phyloP scores from a whole-genome alignment of 2,888 invertebrate genomes.

The Pterobdella sp. region DNA sequence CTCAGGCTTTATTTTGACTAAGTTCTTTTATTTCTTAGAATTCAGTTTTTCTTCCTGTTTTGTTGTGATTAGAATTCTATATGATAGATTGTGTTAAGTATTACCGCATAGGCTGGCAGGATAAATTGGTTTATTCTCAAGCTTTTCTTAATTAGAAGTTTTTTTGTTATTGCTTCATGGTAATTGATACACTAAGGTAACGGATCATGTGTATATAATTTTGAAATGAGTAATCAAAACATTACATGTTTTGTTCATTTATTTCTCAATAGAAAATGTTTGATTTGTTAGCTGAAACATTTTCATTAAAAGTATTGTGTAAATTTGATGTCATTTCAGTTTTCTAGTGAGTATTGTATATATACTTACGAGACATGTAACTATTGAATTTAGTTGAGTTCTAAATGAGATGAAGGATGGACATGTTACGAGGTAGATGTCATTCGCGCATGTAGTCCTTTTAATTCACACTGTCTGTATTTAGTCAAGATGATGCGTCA shows the following conservation, averaged over 20 bases:
- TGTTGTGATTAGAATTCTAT: conserved; percentile 11
- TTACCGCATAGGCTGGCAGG: background rate
- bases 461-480: background rate
- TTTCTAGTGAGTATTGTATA: background rate
- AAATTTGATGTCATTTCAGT: conserved; percentile 6
- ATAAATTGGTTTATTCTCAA: background rate
- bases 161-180: conserved; percentile 6
- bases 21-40: background rate
- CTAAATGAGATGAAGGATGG: background rate
- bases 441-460: background rate
- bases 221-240: background rate
- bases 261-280: background rate
- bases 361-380: background rate
- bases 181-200: background rate
- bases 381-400: background rate
- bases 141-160: conserved; percentile 12
- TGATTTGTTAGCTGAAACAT: background rate
- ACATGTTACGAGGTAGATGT: background rate
- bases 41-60: conserved; percentile 1
- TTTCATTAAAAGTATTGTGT: conserved; percentile 5
- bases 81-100: background rate
- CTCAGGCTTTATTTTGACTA: conserved; percentile 25
- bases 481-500: conserved; percentile 3
- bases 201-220: conserved; percentile 1
- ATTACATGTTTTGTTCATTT: background rate